Evolutionary conservation across 1,140 invertebrate genomes (phyloP).

Genomic region (Araneus ventricosus): DNA sequence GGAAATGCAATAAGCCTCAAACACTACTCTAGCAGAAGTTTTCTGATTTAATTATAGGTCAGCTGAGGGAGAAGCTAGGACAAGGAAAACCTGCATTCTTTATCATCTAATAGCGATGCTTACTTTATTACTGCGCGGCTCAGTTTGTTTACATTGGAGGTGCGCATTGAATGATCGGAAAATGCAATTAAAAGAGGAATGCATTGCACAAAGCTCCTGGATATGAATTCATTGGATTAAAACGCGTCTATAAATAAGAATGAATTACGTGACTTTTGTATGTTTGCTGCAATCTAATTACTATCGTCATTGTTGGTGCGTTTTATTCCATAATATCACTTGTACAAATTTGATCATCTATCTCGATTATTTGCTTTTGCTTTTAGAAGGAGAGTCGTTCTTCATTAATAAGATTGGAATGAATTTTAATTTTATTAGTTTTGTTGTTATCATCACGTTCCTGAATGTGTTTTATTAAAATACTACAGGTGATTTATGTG

Average conservation of each 20-base stretch:
- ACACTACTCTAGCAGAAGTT: slow-evolving; percentile 45
- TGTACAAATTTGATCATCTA: too few species aligned
- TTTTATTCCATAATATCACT: too few species aligned
- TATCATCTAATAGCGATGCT: neutral
- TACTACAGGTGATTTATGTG: too few species aligned
- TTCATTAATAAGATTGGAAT: too few species aligned
- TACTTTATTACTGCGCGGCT: neutral
- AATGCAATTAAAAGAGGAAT: neutral
- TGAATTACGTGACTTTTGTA: too few species aligned
- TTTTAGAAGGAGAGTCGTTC: too few species aligned
- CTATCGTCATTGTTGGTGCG: too few species aligned
- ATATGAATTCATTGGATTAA: neutral
- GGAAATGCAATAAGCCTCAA: slow-evolving; percentile 56
- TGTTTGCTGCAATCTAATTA: too few species aligned
- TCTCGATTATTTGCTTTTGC: too few species aligned
- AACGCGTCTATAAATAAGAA: neutral
- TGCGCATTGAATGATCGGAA: neutral
- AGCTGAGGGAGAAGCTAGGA: neutral
- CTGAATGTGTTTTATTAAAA: too few species aligned
- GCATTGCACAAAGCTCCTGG: neutral
- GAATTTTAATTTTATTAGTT: too few species aligned
- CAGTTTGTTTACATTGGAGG: neutral
- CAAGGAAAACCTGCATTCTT: neutral
- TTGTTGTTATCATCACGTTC: too few species aligned
- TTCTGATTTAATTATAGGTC: slow-evolving; percentile 57